Conservation (phyloP, 2,797 vertebrate species). For the Hydrocynus forskahlii region DNA sequence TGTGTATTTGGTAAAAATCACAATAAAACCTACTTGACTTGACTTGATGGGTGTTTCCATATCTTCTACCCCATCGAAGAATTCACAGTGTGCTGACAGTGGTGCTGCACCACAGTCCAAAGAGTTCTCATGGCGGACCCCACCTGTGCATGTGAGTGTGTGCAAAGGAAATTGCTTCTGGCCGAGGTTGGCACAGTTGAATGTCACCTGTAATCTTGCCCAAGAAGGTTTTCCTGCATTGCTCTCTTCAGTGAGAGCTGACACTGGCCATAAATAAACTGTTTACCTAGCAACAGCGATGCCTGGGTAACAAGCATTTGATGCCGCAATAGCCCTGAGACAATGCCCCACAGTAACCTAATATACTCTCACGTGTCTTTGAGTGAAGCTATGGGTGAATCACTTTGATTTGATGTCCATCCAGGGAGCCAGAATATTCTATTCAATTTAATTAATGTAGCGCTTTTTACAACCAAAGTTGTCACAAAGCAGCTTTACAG, state of each 20-base stretch:
- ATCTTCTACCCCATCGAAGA: too few species aligned
- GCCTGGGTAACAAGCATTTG: slow-evolving; percentile 70
- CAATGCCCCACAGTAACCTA: slow-evolving; percentile 16
- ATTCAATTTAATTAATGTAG: too few species aligned
- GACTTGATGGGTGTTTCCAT: too few species aligned
- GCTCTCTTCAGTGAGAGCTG: slow-evolving; percentile 54
- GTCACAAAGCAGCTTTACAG: too few species aligned
- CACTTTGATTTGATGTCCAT: background rate
- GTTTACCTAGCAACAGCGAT: slow-evolving; percentile 76
- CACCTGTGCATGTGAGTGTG: slow-evolving; percentile 11
- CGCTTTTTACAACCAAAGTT: too few species aligned
- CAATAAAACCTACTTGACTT: too few species aligned
- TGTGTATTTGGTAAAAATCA: too few species aligned
- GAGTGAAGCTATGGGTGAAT: background rate
- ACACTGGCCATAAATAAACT: slow-evolving; percentile 73
- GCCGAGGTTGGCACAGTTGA: background rate
- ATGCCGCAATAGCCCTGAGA: slow-evolving; percentile 33
- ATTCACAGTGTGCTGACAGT: background rate
- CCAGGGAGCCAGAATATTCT: background rate
- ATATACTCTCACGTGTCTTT: background rate
- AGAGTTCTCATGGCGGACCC: slow-evolving; percentile 1
- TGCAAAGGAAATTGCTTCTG: slow-evolving; percentile 5
- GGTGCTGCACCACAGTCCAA: background rate
- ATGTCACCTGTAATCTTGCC: slow-evolving; percentile 46
- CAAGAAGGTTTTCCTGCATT: slow-evolving; percentile 38